A percentile compares a stretch with the other conserved stretches of the same genome.
Conservation (phyloP, 2,797 vertebrate genomes). For the Oreonectes daqikongensis region DNA sequence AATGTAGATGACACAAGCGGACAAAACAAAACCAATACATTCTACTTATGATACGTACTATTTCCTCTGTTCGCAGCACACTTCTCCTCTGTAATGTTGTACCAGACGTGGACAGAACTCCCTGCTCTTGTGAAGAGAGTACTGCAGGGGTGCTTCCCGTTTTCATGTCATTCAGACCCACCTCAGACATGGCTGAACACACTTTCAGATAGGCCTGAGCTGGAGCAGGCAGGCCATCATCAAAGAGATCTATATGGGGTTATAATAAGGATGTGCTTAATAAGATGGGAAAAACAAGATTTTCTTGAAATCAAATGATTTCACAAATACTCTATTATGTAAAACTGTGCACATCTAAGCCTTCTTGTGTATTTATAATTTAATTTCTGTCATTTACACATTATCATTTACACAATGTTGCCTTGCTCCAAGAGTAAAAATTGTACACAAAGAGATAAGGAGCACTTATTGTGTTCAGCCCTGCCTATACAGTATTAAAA, state of each 20-base stretch:
- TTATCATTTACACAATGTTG: neutral
- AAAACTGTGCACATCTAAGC: neutral
- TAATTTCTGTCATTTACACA: neutral
- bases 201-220: constrained; percentile 81
- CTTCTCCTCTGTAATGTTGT: constrained; percentile 78
- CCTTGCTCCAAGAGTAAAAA: constrained; percentile 8
- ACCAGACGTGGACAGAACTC: constrained; percentile 55
- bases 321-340: too few species aligned
- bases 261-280: too few species aligned
- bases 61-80: constrained; percentile 77
- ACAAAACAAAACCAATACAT: neutral
- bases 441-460: constrained; percentile 15
- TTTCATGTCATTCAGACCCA: constrained; percentile 66
- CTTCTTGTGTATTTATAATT: neutral
- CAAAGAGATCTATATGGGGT: constrained; percentile 76
- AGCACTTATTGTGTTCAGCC: constrained; percentile 47
- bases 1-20: too few species aligned
- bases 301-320: too few species aligned
- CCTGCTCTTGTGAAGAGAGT: constrained; percentile 60
- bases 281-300: too few species aligned
- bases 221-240: constrained; percentile 75
- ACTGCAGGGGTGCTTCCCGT: constrained; percentile 55
- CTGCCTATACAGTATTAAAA: constrained; percentile 57
- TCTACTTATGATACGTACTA: constrained; percentile 63
- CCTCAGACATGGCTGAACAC: constrained; percentile 74